Percentiles rank a stretch among this genome's conserved stretches.
These are phyloP conservation scores for Dendroctonus ponderosae DNA, from an alignment of 1,140 invertebrate genomes.

Conservation along the genomic window DNA sequence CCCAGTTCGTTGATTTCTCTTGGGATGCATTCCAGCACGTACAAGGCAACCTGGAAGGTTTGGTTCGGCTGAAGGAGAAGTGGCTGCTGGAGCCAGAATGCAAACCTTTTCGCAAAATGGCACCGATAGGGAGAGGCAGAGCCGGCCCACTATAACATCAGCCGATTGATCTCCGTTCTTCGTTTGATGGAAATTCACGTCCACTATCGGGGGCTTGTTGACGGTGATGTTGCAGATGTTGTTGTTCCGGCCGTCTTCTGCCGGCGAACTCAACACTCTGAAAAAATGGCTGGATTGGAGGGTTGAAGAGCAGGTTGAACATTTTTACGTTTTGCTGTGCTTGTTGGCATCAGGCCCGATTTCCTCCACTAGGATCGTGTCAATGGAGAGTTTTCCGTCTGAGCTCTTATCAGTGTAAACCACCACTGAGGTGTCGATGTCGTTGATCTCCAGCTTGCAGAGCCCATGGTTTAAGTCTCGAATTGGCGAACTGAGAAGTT, in stretches of 20 bases:
- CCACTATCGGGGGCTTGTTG: constrained; percentile 66
- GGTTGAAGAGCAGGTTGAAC: background rate
- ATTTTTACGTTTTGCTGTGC: constrained; percentile 44
- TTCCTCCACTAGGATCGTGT: constrained; percentile 69
- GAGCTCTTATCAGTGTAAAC: constrained; percentile 69
- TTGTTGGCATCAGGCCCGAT: constrained; percentile 61
- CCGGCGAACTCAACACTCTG: constrained; percentile 40
- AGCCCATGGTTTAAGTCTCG: constrained; percentile 70
- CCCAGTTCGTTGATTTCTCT: constrained; percentile 58
- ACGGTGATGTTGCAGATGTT: constrained; percentile 63
- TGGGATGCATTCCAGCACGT: constrained; percentile 67
- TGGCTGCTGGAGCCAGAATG: background rate
- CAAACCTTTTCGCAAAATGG: constrained; percentile 66
- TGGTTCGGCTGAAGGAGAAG: background rate
- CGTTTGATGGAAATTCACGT: constrained; percentile 63
- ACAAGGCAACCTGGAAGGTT: constrained; percentile 52
- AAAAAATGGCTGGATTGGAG: constrained; percentile 3
- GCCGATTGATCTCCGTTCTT: constrained; percentile 63
- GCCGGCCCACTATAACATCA: constrained; percentile 70
- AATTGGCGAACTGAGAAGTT: constrained; percentile 72
- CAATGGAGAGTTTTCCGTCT: constrained; percentile 70
- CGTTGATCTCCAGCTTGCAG: constrained; percentile 70
- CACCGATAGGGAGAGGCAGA: constrained; percentile 70
- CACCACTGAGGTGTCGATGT: constrained; percentile 62
- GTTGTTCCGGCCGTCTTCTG: constrained; percentile 58